These are phyloP conservation scores for Gonioctena quinquepunctata DNA, from an alignment of 1,140 invertebrate species.

Conservation along the genomic window DNA sequence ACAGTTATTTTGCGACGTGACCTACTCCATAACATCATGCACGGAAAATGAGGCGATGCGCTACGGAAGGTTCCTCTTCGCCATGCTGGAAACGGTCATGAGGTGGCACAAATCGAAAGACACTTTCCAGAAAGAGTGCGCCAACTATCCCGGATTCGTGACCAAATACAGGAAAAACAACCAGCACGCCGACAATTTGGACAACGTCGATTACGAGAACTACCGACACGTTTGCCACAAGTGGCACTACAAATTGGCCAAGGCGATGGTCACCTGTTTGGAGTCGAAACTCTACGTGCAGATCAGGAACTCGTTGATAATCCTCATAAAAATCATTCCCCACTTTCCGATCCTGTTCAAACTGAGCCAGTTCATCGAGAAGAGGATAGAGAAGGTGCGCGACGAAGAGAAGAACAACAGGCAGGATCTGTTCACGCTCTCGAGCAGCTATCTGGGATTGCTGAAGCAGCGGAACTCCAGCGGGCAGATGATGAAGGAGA, in stretches of 20 bases:
- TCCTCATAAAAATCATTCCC: constrained; percentile 88
- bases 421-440: constrained; percentile 90
- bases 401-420: constrained; percentile 92
- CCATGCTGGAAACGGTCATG: constrained; percentile 93
- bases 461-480: constrained; percentile 76
- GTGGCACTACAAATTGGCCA: constrained; percentile 98
- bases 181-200: constrained; percentile 82
- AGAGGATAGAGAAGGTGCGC: constrained; percentile 89
- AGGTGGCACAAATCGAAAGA: constrained; percentile 90
- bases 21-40: constrained; percentile 94
- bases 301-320: constrained; percentile 93
- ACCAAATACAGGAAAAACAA: constrained; percentile 94
- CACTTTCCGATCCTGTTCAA: constrained; percentile 89
- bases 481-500: constrained; percentile 82
- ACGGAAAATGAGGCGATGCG: constrained; percentile 97
- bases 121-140: constrained; percentile 94
- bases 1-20: constrained; percentile 97
- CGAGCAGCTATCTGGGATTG: constrained; percentile 90
- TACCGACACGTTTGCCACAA: constrained; percentile 98
- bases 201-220: constrained; percentile 97
- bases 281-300: constrained; percentile 97
- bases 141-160: constrained; percentile 94
- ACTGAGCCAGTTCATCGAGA: constrained; percentile 87
- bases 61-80: constrained; percentile 92
- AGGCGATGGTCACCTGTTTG: constrained; percentile 91